Evolutionary conservation across 2,797 vertebrate genomes (phyloP), one percentile per base, ranked within the genome.

Genomic region (Vireo griseus): DNA sequence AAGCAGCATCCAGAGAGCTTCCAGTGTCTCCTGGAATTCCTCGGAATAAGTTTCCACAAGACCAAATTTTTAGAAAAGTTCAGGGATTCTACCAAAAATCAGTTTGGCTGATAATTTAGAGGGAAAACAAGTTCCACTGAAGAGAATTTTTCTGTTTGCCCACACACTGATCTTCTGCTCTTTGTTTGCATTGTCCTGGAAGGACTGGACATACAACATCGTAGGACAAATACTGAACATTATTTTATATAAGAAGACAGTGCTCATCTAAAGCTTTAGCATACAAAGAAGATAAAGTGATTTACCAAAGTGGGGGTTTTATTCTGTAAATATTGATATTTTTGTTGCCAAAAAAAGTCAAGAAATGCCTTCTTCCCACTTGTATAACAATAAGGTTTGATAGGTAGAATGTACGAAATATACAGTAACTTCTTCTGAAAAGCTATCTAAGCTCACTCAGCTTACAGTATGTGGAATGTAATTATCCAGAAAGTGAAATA

Each of bases 401-500:
- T 48, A 89, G 91, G 92, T 55, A 97, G 61, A 94, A 93, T 73
- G 77, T 59, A 92, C 55, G 88, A 97, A 97, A 94, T 90, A 96
- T 52, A 96, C 28, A 96, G 40, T 63, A 96, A 81, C 71, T 96
- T 92, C 71, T 96, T 92, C 82, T 78, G 91, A 95, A 97, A 96
- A 95, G 82, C 58, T 93, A 71, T 85, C 88, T 88, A 80, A 88
- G 71, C 45, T 94, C 75, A 75, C 76, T 90, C 83, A 91, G 86
- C 54, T 95, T 96, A 94, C 68, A 96, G 87, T 78, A 77, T 92
- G 86, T 96, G 93, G 95, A 97, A 97, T 96, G 96, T 58, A 91
- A 85, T 94, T 95, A 96, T 88, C 76, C 95, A 96, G 92, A 96
- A 97, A 96, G 90, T 95, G 97, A 97, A 90, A 91, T 84, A 95